Base-by-base conservation (phyloP, 2,113 vertebrate genomes). In the Catagonus wagneri region DNA sequence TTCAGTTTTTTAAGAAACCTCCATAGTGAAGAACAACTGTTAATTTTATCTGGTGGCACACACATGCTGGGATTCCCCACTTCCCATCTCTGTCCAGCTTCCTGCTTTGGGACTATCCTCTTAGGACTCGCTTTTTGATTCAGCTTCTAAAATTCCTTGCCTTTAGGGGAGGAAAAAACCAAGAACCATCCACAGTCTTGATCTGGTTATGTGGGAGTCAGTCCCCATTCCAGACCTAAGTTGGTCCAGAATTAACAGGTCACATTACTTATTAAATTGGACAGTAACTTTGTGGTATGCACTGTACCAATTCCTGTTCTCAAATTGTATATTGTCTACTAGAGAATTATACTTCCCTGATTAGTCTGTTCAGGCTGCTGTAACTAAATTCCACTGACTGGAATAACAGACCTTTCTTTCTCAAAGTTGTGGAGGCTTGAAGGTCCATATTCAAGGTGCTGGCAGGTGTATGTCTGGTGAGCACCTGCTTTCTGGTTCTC, bases 241-340 rank as follows among this genome's bases (percentile, higher is more conserved):
- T 3, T 61, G 20, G 36, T 65, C 10, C 65, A 36, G 20, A 74
- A 58, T n/a, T 15, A 75, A 52, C 3, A 39, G 27, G 12, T 44
- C 68, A 69, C 32, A 52, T 56, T 36, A 2, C 7, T 22, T n/a
- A 66, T 74, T 65, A 68, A 65, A 84, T 6, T 5, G 15, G 44
- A 54, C 3, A 8, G 15, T 52, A 85, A 27, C 2, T 23, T 29
- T 96, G 92, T 95, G 44, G n/a, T 63, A 10, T 1, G 22, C 20
- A 4, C 54, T 36, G 39, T 4, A 36, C 75, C 69, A 66, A 25
- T 14, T 65, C 3, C 14, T 60, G 58, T 25, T 90, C n/a, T 76
- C 76, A 36, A 39, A 39, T 3, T 23, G 7, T 2, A 12, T 6
- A 1, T 20, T 39, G 29, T 9, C 23, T 63, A 7, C 17, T 0